These are phyloP conservation scores for Phallusia fumigata DNA, from an alignment of 23 tunicate genomes.

Conservation along the genomic window DNA sequence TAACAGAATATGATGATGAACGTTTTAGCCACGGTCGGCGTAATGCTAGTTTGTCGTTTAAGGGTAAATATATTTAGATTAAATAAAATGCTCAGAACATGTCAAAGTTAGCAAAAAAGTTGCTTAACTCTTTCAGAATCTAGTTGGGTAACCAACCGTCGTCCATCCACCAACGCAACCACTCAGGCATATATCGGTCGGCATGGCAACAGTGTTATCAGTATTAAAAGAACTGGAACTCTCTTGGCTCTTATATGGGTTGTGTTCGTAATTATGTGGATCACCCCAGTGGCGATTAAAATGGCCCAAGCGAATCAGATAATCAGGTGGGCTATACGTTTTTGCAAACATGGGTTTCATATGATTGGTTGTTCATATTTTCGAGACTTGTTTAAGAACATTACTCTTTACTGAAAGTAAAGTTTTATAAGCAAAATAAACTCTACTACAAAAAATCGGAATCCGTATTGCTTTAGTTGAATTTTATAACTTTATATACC, in stretches of 20 bases:
- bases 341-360: too few relatives aligned
- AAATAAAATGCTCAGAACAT: too few relatives aligned
- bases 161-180: slow-evolving; percentile 2
- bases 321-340: not conserved
- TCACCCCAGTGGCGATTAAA: slow-evolving; percentile 28
- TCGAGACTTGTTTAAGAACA: too few relatives aligned
- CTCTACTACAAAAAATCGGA: too few relatives aligned
- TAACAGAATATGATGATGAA: not conserved
- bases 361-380: too few relatives aligned
- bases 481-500: too few relatives aligned
- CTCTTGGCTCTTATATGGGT: slow-evolving; percentile 46
- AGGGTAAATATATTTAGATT: too few relatives aligned
- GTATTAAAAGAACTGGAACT: slow-evolving; percentile 36
- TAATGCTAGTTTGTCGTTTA: not conserved
- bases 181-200: slow-evolving; percentile 66
- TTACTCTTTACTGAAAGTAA: too few relatives aligned
- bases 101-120: too few relatives aligned
- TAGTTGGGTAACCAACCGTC: not conserved
- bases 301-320: not conserved
- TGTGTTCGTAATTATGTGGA: slow-evolving; percentile 30
- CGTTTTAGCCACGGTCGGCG: not conserved
- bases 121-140: too few relatives aligned
- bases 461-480: too few relatives aligned
- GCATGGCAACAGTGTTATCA: slow-evolving; percentile 78
- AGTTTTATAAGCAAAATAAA: too few relatives aligned